phyloP scores from a whole-genome alignment of 2,797 vertebrate species.

The Tolypeutes matacus region DNA sequence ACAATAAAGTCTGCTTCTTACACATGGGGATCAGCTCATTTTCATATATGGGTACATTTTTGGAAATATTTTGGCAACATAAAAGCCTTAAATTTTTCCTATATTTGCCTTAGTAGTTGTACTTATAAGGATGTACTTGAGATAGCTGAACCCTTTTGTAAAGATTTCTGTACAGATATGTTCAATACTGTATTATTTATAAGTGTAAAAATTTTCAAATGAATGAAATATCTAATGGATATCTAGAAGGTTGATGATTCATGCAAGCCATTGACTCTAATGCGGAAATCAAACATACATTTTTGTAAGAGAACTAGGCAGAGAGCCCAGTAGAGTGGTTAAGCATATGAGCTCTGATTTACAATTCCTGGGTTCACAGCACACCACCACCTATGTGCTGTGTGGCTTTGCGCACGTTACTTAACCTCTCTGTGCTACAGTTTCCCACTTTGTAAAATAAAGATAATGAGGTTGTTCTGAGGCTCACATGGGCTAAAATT shows the following conservation, averaged over 20 bases:
- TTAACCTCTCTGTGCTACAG: not conserved
- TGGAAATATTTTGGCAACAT: constrained; percentile 22
- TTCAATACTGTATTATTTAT: not conserved
- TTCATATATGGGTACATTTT: not conserved
- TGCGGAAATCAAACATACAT: not conserved
- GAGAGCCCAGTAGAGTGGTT: not conserved
- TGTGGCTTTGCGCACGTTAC: not conserved
- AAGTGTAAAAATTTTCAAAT: not conserved
- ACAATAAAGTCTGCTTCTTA: not conserved
- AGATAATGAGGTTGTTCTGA: not conserved
- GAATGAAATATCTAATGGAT: not conserved
- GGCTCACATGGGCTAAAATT: not conserved
- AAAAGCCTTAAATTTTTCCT: not conserved
- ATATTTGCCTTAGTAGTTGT: not conserved
- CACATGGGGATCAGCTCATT: not conserved
- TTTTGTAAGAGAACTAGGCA: not conserved
- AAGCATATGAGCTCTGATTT: not conserved
- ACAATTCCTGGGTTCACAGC: not conserved
- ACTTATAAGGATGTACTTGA: not conserved
- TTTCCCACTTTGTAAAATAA: not conserved
- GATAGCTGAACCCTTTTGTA: not conserved
- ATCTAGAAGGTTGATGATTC: not conserved
- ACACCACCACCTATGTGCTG: accelerated
- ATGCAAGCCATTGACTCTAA: not conserved
- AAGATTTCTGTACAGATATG: not conserved